Conservation (phyloP, 2,888 invertebrate species). For the Parapristionchus giblindavisi region DNA sequence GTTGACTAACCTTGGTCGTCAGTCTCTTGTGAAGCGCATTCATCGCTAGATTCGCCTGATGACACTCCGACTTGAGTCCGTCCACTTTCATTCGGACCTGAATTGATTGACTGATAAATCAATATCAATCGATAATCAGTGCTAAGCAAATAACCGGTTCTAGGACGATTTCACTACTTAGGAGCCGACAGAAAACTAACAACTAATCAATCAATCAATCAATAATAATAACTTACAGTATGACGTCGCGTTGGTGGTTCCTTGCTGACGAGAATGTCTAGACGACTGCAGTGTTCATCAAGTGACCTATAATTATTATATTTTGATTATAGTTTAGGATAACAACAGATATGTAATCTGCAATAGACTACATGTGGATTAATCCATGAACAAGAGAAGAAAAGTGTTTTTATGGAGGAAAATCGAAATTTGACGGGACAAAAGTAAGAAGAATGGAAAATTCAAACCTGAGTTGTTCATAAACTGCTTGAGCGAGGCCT, state of each 20-base stretch:
- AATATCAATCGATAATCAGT: too few species aligned
- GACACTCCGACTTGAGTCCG: conserved; percentile 60
- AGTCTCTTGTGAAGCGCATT: conserved; percentile 57
- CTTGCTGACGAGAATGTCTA: conserved; percentile 57
- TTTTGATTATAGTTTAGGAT: background rate
- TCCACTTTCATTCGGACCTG: conserved; percentile 59
- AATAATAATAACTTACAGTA: conserved; percentile 44
- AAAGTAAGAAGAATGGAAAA: background rate
- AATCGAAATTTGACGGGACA: background rate
- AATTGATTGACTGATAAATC: too few species aligned
- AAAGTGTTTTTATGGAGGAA: background rate
- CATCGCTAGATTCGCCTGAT: conserved; percentile 52
- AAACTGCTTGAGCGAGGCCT: conserved; percentile 55
- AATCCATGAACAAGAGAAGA: background rate
- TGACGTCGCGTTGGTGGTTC: conserved; percentile 57
- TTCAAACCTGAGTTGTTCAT: conserved; percentile 57
- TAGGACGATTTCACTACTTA: background rate
- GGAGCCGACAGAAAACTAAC: background rate
- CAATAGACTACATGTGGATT: background rate
- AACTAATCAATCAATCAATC: background rate
- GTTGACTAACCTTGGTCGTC: conserved; percentile 48
- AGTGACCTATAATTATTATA: conserved; percentile 49
- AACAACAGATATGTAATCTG: background rate
- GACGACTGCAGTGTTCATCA: conserved; percentile 50
- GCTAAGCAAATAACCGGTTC: too few species aligned